Evolutionary conservation across 2,113 vertebrate species (phyloP).

Genomic region (Cyanistes caeruleus): DNA sequence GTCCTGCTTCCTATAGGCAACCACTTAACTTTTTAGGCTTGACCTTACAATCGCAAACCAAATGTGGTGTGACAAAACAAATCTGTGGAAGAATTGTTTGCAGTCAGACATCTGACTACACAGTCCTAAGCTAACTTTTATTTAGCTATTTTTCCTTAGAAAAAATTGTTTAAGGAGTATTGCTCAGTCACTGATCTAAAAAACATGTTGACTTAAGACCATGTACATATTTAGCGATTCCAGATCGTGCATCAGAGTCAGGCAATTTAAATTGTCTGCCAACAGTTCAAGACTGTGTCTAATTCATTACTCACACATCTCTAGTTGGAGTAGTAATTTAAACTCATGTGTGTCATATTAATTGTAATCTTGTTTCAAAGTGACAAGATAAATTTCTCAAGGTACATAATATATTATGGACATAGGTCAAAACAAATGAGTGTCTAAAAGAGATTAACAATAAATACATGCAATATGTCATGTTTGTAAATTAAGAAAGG

Average conservation of each 20-base stretch:
- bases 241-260: conserved; percentile 53
- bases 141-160: neutral
- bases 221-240: conserved; percentile 33
- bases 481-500: conserved; percentile 75
- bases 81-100: conserved; percentile 68
- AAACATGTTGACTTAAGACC: conserved; percentile 48
- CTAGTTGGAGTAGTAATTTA: conserved; percentile 78
- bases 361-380: conserved; percentile 79
- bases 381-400: conserved; percentile 81
- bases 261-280: conserved; percentile 76
- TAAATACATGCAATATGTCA: conserved; percentile 74
- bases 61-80: conserved; percentile 62
- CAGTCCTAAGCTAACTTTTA: conserved; percentile 11
- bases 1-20: conserved; percentile 45
- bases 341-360: conserved; percentile 76
- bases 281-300: conserved; percentile 71
- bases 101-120: conserved; percentile 55
- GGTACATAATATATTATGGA: conserved; percentile 77
- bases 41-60: conserved; percentile 58
- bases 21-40: conserved; percentile 60
- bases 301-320: conserved; percentile 79
- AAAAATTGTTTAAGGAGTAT: conserved; percentile 4
- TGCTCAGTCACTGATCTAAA: conserved; percentile 45
- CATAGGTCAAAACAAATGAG: conserved; percentile 78
- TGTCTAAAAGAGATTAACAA: conserved; percentile 76